Evolutionary conservation across 2,888 invertebrate genomes (phyloP).

Genomic region (Xestia rhomboidea): DNA sequence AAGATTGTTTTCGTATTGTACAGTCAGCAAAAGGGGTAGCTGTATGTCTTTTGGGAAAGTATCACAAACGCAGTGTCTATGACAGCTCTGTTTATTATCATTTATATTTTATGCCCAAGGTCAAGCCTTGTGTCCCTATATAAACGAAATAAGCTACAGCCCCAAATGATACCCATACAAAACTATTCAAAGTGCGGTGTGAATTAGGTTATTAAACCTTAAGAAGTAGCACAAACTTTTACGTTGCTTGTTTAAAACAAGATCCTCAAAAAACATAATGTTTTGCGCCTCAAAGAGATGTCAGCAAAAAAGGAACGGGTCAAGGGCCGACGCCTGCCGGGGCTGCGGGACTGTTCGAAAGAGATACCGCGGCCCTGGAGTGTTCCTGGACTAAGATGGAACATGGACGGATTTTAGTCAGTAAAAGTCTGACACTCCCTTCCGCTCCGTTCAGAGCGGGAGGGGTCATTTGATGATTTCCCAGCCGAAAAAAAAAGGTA

Average conservation of each 20-base stretch:
- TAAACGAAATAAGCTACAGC: not conserved
- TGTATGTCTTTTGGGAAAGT: not conserved
- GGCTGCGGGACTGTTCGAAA: no score
- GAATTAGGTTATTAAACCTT: constrained; percentile 58
- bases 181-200: constrained; percentile 48
- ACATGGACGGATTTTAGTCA: no score
- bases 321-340: no score
- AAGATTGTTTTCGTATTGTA: not conserved
- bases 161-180: constrained; percentile 8
- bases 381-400: no score
- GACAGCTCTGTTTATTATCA: not conserved
- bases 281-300: no score
- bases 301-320: no score
- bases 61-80: no score
- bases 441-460: no score
- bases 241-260: constrained; percentile 51
- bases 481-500: no score
- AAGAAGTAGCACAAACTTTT: constrained; percentile 47
- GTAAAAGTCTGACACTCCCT: no score
- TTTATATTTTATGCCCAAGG: not conserved
- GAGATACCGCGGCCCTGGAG: no score
- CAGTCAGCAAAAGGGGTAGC: not conserved
- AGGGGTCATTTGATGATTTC: no score
- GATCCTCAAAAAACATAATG: constrained; percentile 57
- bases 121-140: not conserved